Conservation (phyloP, 64 coral and sea anemone genomes). For the Cladopsammia gracilis region DNA sequence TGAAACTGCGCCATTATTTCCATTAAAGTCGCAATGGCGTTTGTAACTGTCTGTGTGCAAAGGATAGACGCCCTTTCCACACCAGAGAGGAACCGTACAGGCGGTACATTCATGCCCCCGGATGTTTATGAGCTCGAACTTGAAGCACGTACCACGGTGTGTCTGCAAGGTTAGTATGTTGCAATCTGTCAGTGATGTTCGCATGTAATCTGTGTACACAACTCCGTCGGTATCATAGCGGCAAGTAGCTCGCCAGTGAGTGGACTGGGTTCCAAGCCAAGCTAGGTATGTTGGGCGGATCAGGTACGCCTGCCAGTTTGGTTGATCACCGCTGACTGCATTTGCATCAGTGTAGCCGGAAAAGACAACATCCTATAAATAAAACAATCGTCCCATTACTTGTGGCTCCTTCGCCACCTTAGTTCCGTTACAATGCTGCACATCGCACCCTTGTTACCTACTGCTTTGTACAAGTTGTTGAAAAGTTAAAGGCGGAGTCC, state of each 20-base stretch:
- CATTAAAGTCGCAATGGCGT: neutral
- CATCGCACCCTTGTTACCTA: no score
- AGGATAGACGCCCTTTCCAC: neutral
- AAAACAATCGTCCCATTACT: no score
- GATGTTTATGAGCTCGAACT: conserved; percentile 40
- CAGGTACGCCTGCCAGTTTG: conserved; percentile 3
- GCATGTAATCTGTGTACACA: conserved; percentile 36
- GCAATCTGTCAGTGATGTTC: conserved; percentile 16
- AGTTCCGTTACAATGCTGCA: no score
- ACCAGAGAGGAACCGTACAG: conserved; percentile 7
- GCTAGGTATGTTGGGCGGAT: neutral
- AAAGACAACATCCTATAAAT: neutral
- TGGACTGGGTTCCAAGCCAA: neutral
- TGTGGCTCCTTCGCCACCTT: no score
- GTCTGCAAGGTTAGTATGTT: conserved; percentile 1
- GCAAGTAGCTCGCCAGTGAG: conserved; percentile 62
- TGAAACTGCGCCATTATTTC: neutral
- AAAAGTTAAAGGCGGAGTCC: no score
- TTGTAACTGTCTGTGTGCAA: neutral
- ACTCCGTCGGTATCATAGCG: conserved; percentile 40
- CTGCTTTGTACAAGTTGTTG: no score
- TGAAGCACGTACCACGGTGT: neutral
- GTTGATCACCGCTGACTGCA: neutral
- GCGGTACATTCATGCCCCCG: conserved; percentile 20
- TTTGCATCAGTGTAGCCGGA: neutral